A percentile compares a stretch with the other conserved stretches of the same genome.
phyloP scores from a whole-genome alignment of 2,113 vertebrate genomes.

The Pantherophis guttatus region DNA sequence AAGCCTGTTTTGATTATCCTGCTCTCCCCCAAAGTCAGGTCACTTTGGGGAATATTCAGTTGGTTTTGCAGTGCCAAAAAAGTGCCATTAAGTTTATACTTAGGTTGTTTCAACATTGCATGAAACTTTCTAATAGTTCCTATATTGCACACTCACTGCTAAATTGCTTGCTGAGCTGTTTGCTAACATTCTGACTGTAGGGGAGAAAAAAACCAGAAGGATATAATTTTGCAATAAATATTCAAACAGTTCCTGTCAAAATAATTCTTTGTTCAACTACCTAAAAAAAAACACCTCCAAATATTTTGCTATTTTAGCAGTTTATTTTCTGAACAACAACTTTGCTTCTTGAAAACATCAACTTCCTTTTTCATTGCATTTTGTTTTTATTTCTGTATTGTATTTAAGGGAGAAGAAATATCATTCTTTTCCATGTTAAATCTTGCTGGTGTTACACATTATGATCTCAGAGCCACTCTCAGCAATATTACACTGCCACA shows the following conservation, averaged over 20 bases:
- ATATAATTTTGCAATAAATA: constrained; percentile 50
- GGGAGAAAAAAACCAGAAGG: neutral
- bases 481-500: constrained; percentile 23
- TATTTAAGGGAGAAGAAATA: constrained; percentile 37
- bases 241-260: constrained; percentile 6
- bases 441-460: neutral
- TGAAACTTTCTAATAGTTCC: constrained; percentile 4
- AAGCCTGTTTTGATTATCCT: neutral
- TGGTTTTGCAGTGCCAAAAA: neutral
- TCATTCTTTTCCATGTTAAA: constrained; percentile 29
- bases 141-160: constrained; percentile 20
- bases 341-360: constrained; percentile 36
- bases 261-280: constrained; percentile 15
- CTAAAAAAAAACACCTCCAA: neutral
- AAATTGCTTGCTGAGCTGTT: constrained; percentile 33
- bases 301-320: constrained; percentile 50
- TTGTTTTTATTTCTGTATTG: constrained; percentile 33
- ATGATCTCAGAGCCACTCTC: constrained; percentile 29
- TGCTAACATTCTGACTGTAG: constrained; percentile 12
- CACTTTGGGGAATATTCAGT: neutral
- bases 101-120: constrained; percentile 9
- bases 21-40: neutral
- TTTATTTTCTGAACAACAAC: constrained; percentile 43
- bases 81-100: neutral
- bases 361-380: constrained; percentile 47